Percentiles rank a stretch among this genome's conserved stretches.
Evolutionary conservation across 1,140 invertebrate genomes (phyloP).

Genomic region (Cardiocondyla obscurior): DNA sequence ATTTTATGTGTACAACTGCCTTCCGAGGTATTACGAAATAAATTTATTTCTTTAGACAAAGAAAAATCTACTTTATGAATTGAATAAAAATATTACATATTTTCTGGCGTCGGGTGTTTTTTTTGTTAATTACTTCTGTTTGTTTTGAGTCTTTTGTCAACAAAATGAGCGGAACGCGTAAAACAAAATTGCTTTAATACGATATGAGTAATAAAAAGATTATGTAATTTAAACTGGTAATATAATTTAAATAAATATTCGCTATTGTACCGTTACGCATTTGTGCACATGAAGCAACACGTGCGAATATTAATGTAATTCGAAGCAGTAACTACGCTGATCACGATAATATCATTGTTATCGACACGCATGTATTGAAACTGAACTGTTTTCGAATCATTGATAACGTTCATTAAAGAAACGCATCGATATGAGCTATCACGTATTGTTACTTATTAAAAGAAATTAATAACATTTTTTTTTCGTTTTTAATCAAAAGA

Average conservation of each 20-base stretch:
- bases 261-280: neutral
- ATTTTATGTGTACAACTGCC: neutral
- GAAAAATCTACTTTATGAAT: neutral
- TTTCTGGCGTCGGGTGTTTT: neutral
- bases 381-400: neutral
- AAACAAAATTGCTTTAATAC: neutral
- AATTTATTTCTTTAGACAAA: neutral
- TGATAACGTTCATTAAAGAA: slow-evolving; percentile 38
- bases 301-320: slow-evolving; percentile 29
- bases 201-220: neutral
- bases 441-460: neutral
- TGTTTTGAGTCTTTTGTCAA: neutral
- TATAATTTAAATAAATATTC: neutral
- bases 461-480: neutral
- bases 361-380: neutral
- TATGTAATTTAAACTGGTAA: neutral
- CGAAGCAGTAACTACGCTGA: slow-evolving; percentile 6
- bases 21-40: neutral
- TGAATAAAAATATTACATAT: neutral
- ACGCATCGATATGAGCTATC: neutral
- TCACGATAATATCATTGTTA: neutral
- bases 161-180: neutral
- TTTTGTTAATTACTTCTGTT: neutral
- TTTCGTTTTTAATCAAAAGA: neutral
- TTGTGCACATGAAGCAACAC: neutral